phyloP scores from a whole-genome alignment of 2,113 vertebrate species.

The Aleadryas rufinucha region DNA sequence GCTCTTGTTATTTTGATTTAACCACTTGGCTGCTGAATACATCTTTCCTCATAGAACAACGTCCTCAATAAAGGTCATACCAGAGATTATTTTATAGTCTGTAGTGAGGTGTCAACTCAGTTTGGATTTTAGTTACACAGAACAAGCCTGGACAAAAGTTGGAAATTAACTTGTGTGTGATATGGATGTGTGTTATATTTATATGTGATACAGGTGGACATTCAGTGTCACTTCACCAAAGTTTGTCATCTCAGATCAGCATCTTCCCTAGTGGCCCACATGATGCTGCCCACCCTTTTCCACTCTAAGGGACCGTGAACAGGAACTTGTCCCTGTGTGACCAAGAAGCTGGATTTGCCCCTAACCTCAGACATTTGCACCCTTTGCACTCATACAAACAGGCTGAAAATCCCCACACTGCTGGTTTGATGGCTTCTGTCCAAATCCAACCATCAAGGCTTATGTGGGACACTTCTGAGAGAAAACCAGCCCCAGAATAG shows the following conservation, averaged over 20 bases:
- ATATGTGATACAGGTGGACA: no score
- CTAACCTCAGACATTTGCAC: neutral
- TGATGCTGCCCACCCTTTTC: neutral
- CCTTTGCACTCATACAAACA: neutral
- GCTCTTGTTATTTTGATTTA: slow-evolving; percentile 80
- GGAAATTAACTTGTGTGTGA: neutral
- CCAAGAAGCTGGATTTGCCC: neutral
- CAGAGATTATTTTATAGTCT: neutral
- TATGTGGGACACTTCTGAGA: neutral
- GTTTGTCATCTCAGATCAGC: neutral
- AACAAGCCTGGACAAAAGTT: neutral
- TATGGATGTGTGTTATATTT: no score
- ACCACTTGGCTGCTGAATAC: slow-evolving; percentile 65
- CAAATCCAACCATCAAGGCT: neutral
- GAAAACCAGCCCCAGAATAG: neutral
- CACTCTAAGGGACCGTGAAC: neutral
- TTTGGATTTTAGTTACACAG: neutral
- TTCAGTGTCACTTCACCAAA: neutral
- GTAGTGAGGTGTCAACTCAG: fast-evolving
- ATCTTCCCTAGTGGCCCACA: neutral
- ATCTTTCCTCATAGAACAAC: neutral
- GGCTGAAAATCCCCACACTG: neutral
- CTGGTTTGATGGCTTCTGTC: neutral
- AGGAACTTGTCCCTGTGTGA: no score
- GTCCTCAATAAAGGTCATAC: neutral